Conservation (phyloP, 2,888 invertebrate genomes). For the Trissolcus japonicus region DNA sequence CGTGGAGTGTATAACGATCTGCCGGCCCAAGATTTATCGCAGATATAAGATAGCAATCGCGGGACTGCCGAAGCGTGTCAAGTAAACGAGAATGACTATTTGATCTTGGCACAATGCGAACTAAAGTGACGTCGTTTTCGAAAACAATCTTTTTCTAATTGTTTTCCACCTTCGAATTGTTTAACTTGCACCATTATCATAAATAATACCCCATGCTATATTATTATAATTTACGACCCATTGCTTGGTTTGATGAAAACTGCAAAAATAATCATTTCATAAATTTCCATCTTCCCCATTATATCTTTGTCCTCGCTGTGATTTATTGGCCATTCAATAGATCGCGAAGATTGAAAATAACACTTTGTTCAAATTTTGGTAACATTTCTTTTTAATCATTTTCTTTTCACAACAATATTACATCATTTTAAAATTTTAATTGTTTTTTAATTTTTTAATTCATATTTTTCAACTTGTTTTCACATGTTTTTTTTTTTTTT, state of each 20-base stretch:
- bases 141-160: slow-evolving; percentile 23
- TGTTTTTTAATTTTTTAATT: no score
- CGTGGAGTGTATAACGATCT: slow-evolving; percentile 57
- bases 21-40: slow-evolving; percentile 64
- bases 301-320: no score
- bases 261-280: background rate
- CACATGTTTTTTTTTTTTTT: no score
- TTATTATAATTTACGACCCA: slow-evolving; percentile 28
- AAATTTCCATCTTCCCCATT: no score
- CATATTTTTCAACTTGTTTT: no score
- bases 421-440: no score
- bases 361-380: no score
- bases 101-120: slow-evolving; percentile 39
- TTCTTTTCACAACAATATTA: no score
- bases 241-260: background rate
- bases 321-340: no score
- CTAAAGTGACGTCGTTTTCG: slow-evolving; percentile 22
- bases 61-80: slow-evolving; percentile 60
- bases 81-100: slow-evolving; percentile 44
- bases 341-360: no score
- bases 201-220: slow-evolving; percentile 14
- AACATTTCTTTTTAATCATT: no score
- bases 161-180: slow-evolving; percentile 31
- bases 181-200: slow-evolving; percentile 28
- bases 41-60: slow-evolving; percentile 63